Percentiles rank a stretch among this genome's conserved stretches.
Evolutionary conservation across 2,888 invertebrate species (phyloP).

Genomic region (Lithophane leautieri): DNA sequence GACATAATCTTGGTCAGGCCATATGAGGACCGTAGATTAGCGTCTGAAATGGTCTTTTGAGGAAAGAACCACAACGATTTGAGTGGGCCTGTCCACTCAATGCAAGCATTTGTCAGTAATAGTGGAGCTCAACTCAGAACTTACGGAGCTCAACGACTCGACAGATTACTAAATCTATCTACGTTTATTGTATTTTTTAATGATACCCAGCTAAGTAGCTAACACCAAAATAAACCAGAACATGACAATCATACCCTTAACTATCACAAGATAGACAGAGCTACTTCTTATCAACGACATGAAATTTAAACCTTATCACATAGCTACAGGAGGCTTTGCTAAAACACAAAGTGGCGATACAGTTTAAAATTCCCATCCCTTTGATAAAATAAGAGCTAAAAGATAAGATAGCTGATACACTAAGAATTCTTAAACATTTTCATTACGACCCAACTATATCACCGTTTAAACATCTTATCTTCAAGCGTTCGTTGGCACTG

Average conservation of each 20-base stretch:
- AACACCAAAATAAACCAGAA: neutral
- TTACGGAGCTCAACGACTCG: too few species aligned
- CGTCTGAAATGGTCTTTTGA: too few species aligned
- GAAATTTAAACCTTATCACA: constrained; percentile 34
- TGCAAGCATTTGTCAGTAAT: too few species aligned
- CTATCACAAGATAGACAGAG: neutral
- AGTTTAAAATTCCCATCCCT: constrained; percentile 43
- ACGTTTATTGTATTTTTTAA: too few species aligned
- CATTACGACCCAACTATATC: constrained; percentile 66
- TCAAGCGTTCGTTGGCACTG: constrained; percentile 58
- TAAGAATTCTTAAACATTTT: constrained; percentile 57
- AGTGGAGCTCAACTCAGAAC: too few species aligned
- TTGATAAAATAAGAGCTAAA: constrained; percentile 52
- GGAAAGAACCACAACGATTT: too few species aligned
- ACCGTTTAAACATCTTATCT: constrained; percentile 68
- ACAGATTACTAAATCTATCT: too few species aligned
- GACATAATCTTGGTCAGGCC: too few species aligned
- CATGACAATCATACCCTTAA: neutral
- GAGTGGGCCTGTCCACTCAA: too few species aligned
- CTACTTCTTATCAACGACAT: constrained; percentile 24
- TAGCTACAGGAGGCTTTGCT: constrained; percentile 23
- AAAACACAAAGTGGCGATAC: constrained; percentile 42
- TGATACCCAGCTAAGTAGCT: too few species aligned
- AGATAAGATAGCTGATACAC: constrained; percentile 58
- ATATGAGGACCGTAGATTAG: too few species aligned